Evolutionary conservation across 1,140 invertebrate species (phyloP).

Genomic region (Drosophila nigromelanica): DNA sequence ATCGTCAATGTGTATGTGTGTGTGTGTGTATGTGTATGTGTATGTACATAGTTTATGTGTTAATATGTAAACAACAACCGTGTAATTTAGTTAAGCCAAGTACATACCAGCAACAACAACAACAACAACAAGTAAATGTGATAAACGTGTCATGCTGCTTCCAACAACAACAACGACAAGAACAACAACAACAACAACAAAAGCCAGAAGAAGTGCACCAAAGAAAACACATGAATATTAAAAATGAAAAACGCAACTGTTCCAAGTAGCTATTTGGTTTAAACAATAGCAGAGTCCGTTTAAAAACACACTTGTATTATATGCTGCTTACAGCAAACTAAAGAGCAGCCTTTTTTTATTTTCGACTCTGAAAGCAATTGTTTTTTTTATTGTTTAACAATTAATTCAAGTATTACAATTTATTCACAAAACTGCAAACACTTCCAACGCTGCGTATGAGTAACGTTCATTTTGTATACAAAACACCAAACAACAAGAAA

Average conservation of each 20-base stretch:
- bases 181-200: constrained; percentile 28
- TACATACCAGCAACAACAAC: constrained; percentile 70
- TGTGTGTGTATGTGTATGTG: constrained; percentile 1
- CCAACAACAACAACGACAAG: constrained; percentile 54
- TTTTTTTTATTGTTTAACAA: constrained; percentile 42
- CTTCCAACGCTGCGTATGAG: constrained; percentile 70
- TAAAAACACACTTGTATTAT: background rate
- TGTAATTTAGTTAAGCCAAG: constrained; percentile 76
- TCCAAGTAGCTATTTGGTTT: constrained; percentile 6
- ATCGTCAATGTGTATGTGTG: constrained; percentile 60
- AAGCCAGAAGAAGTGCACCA: constrained; percentile 40
- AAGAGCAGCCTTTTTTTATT: background rate
- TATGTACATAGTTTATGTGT: constrained; percentile 26
- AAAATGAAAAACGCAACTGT: constrained; percentile 11
- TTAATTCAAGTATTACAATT: constrained; percentile 53
- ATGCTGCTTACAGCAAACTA: background rate
- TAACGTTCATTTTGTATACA: constrained; percentile 73
- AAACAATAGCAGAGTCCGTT: background rate
- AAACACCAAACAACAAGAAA: constrained; percentile 51
- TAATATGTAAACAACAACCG: constrained; percentile 48
- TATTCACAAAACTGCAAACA: constrained; percentile 58
- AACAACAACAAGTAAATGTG: constrained; percentile 67
- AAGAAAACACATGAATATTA: constrained; percentile 38
- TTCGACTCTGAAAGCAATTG: background rate
- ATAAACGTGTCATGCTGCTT: constrained; percentile 80